Base-by-base conservation (phyloP, 2,888 invertebrate species). In the Lacanobia wlatinum region DNA sequence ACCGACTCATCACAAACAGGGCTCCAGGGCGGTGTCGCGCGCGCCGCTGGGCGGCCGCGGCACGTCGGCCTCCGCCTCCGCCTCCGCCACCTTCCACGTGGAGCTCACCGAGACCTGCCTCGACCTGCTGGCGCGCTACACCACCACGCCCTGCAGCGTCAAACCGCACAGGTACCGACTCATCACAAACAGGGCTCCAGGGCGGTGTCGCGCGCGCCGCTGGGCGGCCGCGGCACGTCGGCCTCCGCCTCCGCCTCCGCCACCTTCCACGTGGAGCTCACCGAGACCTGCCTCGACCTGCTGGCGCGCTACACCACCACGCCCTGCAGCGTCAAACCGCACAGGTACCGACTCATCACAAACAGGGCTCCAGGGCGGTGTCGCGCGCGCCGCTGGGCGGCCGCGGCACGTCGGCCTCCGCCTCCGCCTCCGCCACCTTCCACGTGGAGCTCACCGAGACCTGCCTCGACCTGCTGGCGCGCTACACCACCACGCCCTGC, bases 31-130 rank as follows among this genome's bases (percentile, higher is more conserved):
- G n/a, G n/a, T n/a, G n/a, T n/a, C n/a, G n/a, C n/a, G n/a, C n/a
- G n/a, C n/a, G n/a, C n/a, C n/a, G n/a, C n/a, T n/a, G n/a, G n/a
- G n/a, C n/a, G n/a, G n/a, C n/a, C n/a, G n/a, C n/a, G n/a, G n/a
- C n/a, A n/a, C n/a, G n/a, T n/a, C n/a, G n/a, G n/a, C n/a, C n/a
- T n/a, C n/a, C n/a, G n/a, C n/a, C n/a, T n/a, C n/a, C n/a, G n/a
- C 28, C 28, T 28, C 6, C 14, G 6, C n/a, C 12, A 4, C 21
- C n/a, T 16, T 98, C 94, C 99, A 99, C 93, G 97, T 98, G 85
- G 99, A 99, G 94, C 97, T 99, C 72, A 98, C 98, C 0, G 99
- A 99, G 96, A 99, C 99, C 28, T 99, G 99, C 93, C 97, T 98
- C 78, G 99, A 94, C 90, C 92, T 94, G 90, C 97, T 94, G 66